phyloP scores from a whole-genome alignment of 1,140 invertebrate genomes.

The Epicauta chinensis region DNA sequence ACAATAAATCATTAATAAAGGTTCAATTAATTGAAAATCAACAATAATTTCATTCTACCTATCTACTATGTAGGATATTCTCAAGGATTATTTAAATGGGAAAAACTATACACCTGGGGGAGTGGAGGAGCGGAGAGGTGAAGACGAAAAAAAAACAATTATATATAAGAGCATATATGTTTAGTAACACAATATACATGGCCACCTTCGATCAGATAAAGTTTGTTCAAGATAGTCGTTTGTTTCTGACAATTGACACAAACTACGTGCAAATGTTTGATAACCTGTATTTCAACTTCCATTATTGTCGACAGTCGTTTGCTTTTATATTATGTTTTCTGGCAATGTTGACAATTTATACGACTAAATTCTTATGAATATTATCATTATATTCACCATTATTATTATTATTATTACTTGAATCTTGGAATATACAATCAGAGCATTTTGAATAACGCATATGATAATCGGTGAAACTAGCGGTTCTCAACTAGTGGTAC shows the following conservation, averaged over 20 bases:
- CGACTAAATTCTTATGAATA: not conserved
- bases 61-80: too few species aligned
- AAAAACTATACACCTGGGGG: too few species aligned
- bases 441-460: not conserved
- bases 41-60: too few species aligned
- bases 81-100: too few species aligned
- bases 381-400: not conserved
- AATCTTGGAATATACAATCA: not conserved
- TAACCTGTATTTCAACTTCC: slow-evolving; percentile 36
- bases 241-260: slow-evolving; percentile 35
- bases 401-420: not conserved
- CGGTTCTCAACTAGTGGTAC: too few species aligned
- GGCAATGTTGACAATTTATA: not conserved
- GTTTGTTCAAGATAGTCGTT: slow-evolving; percentile 19
- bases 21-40: too few species aligned
- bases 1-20: too few species aligned
- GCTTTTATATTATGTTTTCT: slow-evolving; percentile 29
- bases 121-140: too few species aligned
- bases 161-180: too few species aligned
- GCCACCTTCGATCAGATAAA: too few species aligned
- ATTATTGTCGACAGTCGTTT: slow-evolving; percentile 33
- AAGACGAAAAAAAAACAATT: too few species aligned
- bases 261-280: slow-evolving; percentile 37
- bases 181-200: too few species aligned
- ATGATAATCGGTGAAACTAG: not conserved